Conservation (phyloP, 2,888 invertebrate species). For the Trilocha varians region DNA sequence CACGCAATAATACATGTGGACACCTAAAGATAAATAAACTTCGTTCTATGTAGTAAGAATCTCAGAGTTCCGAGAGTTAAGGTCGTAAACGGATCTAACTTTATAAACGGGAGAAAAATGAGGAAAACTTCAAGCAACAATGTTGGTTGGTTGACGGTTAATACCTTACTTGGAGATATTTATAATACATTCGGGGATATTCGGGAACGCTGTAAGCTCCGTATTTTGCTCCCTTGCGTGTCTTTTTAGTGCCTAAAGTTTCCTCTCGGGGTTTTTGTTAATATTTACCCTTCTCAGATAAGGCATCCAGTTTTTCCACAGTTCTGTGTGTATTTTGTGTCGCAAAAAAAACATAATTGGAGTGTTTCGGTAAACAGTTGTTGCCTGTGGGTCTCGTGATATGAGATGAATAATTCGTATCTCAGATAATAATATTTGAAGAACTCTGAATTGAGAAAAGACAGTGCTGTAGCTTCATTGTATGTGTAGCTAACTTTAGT, state of each 20-base stretch:
- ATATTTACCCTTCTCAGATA: conserved; percentile 19
- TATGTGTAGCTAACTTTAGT: no score
- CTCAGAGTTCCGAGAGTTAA: not conserved
- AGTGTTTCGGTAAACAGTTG: conserved; percentile 2
- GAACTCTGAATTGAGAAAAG: no score
- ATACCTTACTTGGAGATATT: conserved; percentile 39
- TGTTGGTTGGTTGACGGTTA: conserved; percentile 37
- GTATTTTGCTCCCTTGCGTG: conserved; percentile 48
- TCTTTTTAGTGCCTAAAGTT: conserved; percentile 30
- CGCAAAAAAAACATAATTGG: conserved; percentile 2
- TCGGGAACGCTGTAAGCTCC: conserved; percentile 34
- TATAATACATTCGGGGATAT: conserved; percentile 48
- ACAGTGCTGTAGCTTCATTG: no score
- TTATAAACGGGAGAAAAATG: conserved; percentile 9
- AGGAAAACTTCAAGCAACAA: conserved; percentile 14
- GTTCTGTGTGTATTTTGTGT: conserved; percentile 1
- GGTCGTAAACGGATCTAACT: not conserved
- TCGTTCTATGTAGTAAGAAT: not conserved
- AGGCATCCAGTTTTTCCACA: conserved; percentile 2
- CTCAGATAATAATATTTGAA: no score
- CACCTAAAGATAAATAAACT: not conserved
- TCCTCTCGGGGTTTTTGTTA: conserved; percentile 31
- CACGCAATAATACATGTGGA: not conserved
- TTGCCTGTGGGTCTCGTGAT: not conserved
- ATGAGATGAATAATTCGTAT: not conserved